Percentiles rank a stretch among this genome's conserved stretches.
These are phyloP conservation scores for Myripristis murdjan DNA, from an alignment of 2,797 vertebrate genomes.

Conservation along the genomic window DNA sequence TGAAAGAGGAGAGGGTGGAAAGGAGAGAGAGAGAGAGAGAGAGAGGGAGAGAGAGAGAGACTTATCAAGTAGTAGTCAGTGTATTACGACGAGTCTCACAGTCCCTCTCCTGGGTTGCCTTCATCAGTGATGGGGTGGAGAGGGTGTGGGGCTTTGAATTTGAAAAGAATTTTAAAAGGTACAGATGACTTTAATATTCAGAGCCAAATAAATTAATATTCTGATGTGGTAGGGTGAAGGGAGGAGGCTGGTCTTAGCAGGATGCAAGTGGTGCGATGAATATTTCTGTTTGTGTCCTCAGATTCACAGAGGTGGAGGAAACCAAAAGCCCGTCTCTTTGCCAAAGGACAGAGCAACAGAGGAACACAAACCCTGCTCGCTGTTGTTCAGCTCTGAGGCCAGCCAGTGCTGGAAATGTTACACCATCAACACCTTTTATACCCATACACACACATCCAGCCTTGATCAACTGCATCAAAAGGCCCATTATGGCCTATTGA, in stretches of 20 bases:
- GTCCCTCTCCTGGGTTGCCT: constrained; percentile 94
- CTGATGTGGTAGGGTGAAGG: constrained; percentile 88
- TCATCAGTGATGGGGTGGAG: constrained; percentile 87
- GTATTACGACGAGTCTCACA: constrained; percentile 95
- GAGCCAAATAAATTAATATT: constrained; percentile 98
- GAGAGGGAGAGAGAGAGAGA: constrained; percentile 77
- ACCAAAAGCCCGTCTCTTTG: constrained; percentile 19
- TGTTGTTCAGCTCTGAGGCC: not conserved
- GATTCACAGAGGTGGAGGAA: constrained; percentile 32
- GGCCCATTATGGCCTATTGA: not conserved
- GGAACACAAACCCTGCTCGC: not conserved
- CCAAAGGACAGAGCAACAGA: constrained; percentile 35
- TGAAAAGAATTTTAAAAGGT: constrained; percentile 99
- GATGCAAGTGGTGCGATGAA: constrained; percentile 56
- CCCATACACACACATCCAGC: too few relatives aligned
- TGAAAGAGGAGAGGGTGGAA: constrained; percentile 54
- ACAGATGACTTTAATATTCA: constrained; percentile 99
- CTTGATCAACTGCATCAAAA: too few relatives aligned
- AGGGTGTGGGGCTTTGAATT: constrained; percentile 91
- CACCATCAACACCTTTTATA: too few relatives aligned
- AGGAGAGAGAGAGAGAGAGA: constrained; percentile 76
- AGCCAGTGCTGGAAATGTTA: too few relatives aligned
- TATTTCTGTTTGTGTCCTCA: constrained; percentile 70
- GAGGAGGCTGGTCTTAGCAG: constrained; percentile 56
- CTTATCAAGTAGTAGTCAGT: constrained; percentile 95